These are phyloP conservation scores for Andinoacara biseriatus DNA, from an alignment of 2,113 vertebrate genomes.

Conservation along the genomic window DNA sequence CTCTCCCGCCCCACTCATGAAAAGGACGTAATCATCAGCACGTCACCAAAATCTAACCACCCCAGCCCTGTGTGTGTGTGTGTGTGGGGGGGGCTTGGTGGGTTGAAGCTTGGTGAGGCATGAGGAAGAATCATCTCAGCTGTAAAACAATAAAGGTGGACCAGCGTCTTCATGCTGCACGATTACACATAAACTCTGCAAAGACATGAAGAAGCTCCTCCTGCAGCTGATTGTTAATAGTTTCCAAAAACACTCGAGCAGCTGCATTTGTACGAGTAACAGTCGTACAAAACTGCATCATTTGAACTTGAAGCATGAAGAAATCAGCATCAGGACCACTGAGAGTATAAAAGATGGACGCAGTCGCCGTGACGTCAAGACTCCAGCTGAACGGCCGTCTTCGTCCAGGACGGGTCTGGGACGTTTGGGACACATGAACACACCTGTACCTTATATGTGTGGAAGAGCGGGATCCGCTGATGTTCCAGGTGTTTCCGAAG, in stretches of 20 bases:
- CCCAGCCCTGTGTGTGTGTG: not conserved
- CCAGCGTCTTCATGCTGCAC: not conserved
- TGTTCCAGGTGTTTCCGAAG: slow-evolving; percentile 52
- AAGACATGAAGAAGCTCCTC: not conserved
- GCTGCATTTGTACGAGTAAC: too few relatives aligned
- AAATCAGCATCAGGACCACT: not conserved
- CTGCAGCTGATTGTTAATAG: not conserved
- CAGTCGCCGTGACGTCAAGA: too few relatives aligned
- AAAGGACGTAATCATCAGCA: not conserved
- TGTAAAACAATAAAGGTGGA: not conserved
- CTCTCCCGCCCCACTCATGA: not conserved
- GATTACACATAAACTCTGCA: not conserved
- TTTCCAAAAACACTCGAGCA: not conserved
- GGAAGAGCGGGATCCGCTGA: slow-evolving; percentile 48
- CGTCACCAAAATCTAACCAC: not conserved
- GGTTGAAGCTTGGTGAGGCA: not conserved
- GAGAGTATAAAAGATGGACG: too few relatives aligned
- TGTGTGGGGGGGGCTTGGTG: too few relatives aligned
- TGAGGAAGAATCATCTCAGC: not conserved
- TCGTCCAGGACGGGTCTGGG: not conserved
- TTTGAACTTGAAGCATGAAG: not conserved
- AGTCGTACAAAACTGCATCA: too few relatives aligned
- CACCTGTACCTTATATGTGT: slow-evolving; percentile 37
- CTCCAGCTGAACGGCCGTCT: not conserved
- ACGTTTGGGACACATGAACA: not conserved